phyloP scores from a whole-genome alignment of 1,140 invertebrate genomes.

The Luehdorfia chinensis region DNA sequence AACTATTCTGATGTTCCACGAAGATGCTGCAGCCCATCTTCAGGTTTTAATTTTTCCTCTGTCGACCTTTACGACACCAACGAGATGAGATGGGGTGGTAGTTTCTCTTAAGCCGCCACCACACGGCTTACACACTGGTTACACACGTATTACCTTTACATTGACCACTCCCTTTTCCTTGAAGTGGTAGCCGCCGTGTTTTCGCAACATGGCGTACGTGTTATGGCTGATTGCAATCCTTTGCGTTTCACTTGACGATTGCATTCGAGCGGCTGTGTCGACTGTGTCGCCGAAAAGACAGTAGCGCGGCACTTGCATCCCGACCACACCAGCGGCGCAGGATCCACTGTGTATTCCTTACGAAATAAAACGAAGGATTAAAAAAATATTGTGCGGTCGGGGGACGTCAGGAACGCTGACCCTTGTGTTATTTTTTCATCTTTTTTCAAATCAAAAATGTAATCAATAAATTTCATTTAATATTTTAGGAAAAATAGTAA shows the following conservation, averaged over 20 bases:
- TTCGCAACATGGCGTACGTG: conserved; percentile 81
- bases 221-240: conserved; percentile 85
- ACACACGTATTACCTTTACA: no score
- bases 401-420: no score
- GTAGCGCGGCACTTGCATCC: conserved; percentile 92
- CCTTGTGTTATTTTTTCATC: not conserved
- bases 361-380: not conserved
- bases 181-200: conserved; percentile 83
- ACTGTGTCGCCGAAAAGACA: conserved; percentile 95
- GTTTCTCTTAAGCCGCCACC: no score
- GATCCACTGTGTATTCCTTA: conserved; percentile 76
- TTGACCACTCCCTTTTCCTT: conserved; percentile 83
- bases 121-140: no score
- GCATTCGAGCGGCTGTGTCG: conserved; percentile 85
- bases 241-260: conserved; percentile 83
- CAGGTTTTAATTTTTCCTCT: no score
- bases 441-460: not conserved
- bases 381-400: no score
- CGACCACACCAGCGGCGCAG: conserved; percentile 89
- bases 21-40: no score
- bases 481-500: no score
- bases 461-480: no score
- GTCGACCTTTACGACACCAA: no score
- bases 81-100: no score
- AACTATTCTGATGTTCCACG: no score